Evolutionary conservation across 2,113 vertebrate species (phyloP).

Genomic region (Spermophilus dauricus): DNA sequence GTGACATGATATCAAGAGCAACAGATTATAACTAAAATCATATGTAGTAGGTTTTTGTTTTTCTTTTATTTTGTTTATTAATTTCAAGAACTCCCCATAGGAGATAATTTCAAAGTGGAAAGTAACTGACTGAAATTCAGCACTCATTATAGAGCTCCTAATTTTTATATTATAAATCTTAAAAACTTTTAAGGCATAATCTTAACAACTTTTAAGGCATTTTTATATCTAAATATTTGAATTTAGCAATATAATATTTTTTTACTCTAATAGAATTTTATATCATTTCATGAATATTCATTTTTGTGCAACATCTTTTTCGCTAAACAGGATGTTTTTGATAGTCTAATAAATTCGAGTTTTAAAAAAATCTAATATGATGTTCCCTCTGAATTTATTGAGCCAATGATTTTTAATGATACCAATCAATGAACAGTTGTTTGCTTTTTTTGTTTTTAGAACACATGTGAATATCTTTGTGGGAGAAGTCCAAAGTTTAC

Average conservation of each 20-base stretch:
- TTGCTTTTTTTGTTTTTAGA: not conserved
- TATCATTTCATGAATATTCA: not conserved
- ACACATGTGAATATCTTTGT: not conserved
- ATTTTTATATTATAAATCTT: slow-evolving; percentile 10
- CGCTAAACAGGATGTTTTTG: not conserved
- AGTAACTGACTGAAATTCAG: not conserved
- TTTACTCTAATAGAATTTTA: not conserved
- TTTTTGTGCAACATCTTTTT: not conserved
- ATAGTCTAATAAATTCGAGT: slow-evolving; percentile 6
- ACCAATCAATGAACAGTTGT: not conserved
- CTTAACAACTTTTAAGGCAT: not conserved
- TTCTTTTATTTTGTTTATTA: slow-evolving; percentile 37
- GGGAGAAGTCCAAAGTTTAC: not conserved
- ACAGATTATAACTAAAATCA: slow-evolving; percentile 19
- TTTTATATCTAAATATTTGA: not conserved
- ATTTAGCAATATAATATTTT: not conserved
- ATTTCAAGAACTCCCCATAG: not conserved
- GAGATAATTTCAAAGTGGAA: slow-evolving; percentile 28
- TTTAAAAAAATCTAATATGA: not conserved
- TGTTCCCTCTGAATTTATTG: slow-evolving; percentile 13
- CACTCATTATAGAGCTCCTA: not conserved
- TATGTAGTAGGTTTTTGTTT: not conserved
- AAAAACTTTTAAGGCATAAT: not conserved
- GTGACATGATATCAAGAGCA: slow-evolving; percentile 18
- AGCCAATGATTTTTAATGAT: not conserved